phyloP scores from a whole-genome alignment of 2,888 invertebrate genomes.

The Alitta virens region DNA sequence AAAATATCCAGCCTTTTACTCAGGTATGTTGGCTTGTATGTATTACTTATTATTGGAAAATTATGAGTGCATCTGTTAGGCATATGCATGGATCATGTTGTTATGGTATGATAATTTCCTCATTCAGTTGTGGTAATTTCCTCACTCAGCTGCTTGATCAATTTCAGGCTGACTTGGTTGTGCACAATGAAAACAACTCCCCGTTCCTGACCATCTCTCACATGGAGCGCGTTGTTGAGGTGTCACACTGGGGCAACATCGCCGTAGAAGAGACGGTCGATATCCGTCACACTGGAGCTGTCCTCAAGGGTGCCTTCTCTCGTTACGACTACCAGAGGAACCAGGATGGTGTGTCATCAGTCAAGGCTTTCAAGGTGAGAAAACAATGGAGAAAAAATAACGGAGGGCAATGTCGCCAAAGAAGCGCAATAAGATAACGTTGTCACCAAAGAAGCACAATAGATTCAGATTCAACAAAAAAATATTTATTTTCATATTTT shows the following conservation, averaged over 20 bases:
- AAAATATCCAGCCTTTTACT: slow-evolving; percentile 67
- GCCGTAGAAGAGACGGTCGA: slow-evolving; percentile 94
- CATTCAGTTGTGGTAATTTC: no score
- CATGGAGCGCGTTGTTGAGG: slow-evolving; percentile 83
- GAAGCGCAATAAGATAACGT: no score
- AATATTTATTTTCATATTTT: no score
- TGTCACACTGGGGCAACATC: slow-evolving; percentile 99
- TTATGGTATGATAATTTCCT: no score
- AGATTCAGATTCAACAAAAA: no score
- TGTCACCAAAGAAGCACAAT: no score
- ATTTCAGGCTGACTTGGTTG: slow-evolving; percentile 64
- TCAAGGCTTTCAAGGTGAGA: slow-evolving; percentile 81
- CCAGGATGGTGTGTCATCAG: slow-evolving; percentile 80
- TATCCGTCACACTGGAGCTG: slow-evolving; percentile 87
- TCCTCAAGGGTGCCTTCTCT: slow-evolving; percentile 90
- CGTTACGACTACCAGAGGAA: slow-evolving; percentile 96
- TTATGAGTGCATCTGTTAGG: no score
- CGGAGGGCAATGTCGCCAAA: no score
- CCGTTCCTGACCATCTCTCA: slow-evolving; percentile 92
- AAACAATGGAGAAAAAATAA: no score
- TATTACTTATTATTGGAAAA: no score
- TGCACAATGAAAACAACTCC: slow-evolving; percentile 95
- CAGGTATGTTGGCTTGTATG: slow-evolving; percentile 34
- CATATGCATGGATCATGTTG: no score
- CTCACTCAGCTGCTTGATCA: not conserved